Conservation (phyloP, 2,113 vertebrate species). For the Indri indri region DNA sequence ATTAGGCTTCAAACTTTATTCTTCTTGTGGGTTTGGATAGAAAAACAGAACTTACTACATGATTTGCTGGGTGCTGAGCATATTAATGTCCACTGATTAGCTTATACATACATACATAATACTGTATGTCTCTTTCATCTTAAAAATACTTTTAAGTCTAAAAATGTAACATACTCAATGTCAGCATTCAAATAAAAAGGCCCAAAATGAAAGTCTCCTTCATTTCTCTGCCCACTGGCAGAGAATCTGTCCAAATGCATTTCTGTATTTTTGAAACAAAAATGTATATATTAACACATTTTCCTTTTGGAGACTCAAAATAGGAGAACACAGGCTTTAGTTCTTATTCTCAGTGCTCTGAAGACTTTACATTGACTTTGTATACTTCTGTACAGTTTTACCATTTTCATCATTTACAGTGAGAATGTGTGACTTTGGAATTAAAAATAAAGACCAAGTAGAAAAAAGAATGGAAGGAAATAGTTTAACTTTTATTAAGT, state of each 20-base stretch:
- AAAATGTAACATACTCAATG: not conserved
- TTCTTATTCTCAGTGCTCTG: not conserved
- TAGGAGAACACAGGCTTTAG: not conserved
- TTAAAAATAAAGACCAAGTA: not conserved
- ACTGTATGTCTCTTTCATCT: not conserved
- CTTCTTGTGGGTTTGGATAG: not conserved
- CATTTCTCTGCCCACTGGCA: not conserved
- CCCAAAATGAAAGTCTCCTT: not conserved
- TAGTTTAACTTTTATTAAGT: not conserved
- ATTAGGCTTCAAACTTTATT: not conserved
- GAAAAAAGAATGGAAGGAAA: not conserved
- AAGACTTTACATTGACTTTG: not conserved
- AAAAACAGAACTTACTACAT: not conserved
- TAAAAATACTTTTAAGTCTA: not conserved
- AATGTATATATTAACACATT: not conserved
- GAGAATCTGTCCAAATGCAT: not conserved
- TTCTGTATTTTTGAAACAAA: not conserved
- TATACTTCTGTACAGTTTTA: not conserved
- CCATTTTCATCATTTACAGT: not conserved
- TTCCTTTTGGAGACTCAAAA: not conserved
- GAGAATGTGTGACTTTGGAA: not conserved
- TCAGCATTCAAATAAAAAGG: not conserved
- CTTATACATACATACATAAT: not conserved
- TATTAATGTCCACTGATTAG: no score
- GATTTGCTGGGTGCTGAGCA: not conserved